Evolutionary conservation across 2,113 vertebrate species (phyloP).

Genomic region (Edolisoma coerulescens): DNA sequence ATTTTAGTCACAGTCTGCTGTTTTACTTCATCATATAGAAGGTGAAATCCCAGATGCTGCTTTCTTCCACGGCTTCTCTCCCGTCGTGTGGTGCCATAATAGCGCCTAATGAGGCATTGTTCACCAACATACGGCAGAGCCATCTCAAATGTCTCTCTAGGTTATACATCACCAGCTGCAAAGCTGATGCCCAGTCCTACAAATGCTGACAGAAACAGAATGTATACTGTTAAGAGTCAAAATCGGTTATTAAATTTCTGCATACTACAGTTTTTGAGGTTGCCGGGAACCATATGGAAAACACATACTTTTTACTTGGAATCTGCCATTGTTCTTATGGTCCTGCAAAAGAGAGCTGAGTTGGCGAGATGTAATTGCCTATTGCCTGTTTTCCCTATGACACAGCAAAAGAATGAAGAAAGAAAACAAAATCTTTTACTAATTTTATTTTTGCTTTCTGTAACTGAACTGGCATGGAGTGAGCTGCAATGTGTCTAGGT

Average conservation of each 20-base stretch:
- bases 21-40: not conserved
- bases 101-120: not conserved
- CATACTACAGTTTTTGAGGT: not conserved
- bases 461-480: not conserved
- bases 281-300: not conserved
- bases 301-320: not conserved
- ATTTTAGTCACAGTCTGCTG: not conserved
- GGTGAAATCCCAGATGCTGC: not conserved
- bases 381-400: not conserved
- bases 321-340: not conserved
- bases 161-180: not conserved
- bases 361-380: not conserved
- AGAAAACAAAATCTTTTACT: not conserved
- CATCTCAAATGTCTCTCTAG: not conserved
- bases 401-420: not conserved
- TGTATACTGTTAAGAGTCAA: not conserved
- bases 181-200: not conserved
- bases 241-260: not conserved
- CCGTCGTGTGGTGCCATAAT: rapidly evolving
- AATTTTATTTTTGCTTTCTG: not conserved
- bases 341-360: not conserved
- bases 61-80: not conserved
- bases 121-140: not conserved
- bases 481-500: not conserved
- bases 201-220: not conserved